phyloP scores from a whole-genome alignment of 2,113 vertebrate genomes.

The Rhinopithecus roxellana region DNA sequence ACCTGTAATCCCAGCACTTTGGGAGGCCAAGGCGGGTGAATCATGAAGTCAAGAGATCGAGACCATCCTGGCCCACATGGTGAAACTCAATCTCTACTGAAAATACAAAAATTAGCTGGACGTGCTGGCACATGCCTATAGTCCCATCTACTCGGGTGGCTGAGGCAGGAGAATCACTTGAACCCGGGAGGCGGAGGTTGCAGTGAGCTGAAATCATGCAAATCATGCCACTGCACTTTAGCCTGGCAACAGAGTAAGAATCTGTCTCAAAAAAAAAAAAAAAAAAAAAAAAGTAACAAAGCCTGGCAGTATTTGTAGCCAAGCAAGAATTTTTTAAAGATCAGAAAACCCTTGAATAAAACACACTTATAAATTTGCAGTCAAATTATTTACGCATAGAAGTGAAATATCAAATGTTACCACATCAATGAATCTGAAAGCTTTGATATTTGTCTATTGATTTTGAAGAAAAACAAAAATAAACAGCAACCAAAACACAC shows the following conservation, averaged over 20 bases:
- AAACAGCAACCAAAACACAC: not conserved
- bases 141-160: no score
- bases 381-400: constrained; percentile 18
- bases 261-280: not conserved
- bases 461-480: not conserved
- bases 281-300: not conserved
- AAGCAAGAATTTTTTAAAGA: not conserved
- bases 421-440: not conserved
- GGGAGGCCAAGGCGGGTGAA: no score
- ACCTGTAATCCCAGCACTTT: no score
- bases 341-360: constrained; percentile 8
- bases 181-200: fast-evolving
- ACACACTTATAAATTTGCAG: not conserved
- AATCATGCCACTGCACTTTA: no score
- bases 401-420: not conserved
- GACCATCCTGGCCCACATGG: no score
- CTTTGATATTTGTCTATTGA: not conserved
- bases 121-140: no score
- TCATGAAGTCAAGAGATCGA: no score
- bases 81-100: no score
- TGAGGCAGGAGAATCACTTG: no score
- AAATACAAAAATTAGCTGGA: no score
- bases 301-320: not conserved
- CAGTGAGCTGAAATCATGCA: no score
- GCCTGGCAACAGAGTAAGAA: no score